These are phyloP conservation scores for Melangyna quadrimaculata DNA, from an alignment of 2,888 invertebrate species.

Conservation along the genomic window DNA sequence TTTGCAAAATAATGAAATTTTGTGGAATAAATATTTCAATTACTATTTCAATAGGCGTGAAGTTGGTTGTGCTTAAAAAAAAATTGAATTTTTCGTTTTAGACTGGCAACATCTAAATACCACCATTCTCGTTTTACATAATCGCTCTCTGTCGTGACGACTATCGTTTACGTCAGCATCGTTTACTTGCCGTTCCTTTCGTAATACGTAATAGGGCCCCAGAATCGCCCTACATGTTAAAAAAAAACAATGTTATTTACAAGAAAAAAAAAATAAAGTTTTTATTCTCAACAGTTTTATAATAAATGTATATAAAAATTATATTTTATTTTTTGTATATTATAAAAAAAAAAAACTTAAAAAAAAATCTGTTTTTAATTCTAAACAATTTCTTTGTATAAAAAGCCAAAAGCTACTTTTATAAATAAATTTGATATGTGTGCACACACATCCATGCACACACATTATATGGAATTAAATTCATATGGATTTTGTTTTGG, in stretches of 20 bases:
- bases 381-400: neutral
- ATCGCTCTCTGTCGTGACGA: too few species aligned
- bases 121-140: too few species aligned
- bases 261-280: constrained; percentile 17
- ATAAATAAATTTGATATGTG: neutral
- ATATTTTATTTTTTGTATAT: constrained; percentile 6
- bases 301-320: constrained; percentile 33
- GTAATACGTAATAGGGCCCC: too few species aligned
- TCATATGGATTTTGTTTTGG: neutral
- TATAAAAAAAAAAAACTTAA: constrained; percentile 9
- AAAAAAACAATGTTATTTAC: neutral
- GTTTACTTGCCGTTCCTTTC: too few species aligned
- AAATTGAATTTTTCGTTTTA: too few species aligned
- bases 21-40: too few species aligned
- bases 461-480: neutral
- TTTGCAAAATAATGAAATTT: too few species aligned
- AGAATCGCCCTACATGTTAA: too few species aligned
- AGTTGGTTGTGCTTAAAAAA: too few species aligned
- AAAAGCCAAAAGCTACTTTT: constrained; percentile 7
- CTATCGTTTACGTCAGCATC: too few species aligned
- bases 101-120: too few species aligned
- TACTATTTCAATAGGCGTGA: too few species aligned
- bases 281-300: constrained; percentile 34
- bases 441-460: neutral
- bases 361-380: neutral